Percentiles rank a stretch among this genome's conserved stretches.
These are phyloP conservation scores for Tenthredo amoena DNA, from an alignment of 2,888 invertebrate species.

Conservation along the genomic window DNA sequence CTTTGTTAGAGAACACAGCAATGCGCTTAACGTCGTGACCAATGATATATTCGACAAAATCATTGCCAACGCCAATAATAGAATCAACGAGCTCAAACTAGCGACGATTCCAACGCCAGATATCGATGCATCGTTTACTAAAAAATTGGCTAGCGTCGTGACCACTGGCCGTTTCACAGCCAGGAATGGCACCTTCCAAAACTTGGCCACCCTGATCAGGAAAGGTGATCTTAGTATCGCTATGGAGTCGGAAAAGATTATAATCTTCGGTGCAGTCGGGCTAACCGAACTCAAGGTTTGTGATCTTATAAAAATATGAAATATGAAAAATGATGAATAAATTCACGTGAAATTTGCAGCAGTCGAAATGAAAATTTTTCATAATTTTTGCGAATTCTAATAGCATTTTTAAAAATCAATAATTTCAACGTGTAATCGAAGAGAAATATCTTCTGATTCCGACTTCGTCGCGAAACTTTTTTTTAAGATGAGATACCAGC, in stretches of 20 bases:
- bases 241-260: constrained; percentile 34
- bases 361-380: neutral
- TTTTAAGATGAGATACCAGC: neutral
- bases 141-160: constrained; percentile 43
- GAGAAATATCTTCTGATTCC: too few relatives aligned
- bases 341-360: neutral
- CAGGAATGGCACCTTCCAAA: constrained; percentile 42
- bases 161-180: constrained; percentile 51
- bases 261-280: constrained; percentile 44
- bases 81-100: constrained; percentile 44
- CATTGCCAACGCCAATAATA: constrained; percentile 51
- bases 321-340: neutral
- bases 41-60: constrained; percentile 54
- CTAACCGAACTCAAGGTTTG: constrained; percentile 48
- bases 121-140: constrained; percentile 51
- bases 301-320: neutral
- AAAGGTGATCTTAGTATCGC: constrained; percentile 51
- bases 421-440: too few relatives aligned
- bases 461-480: neutral
- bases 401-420: neutral
- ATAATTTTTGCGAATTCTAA: neutral
- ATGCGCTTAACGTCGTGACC: constrained; percentile 47
- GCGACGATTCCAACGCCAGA: constrained; percentile 41
- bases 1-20: constrained; percentile 45
- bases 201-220: constrained; percentile 38